A percentile compares a stretch with the other conserved stretches of the same genome.
These are phyloP conservation scores for Pteruthius melanotis DNA, from an alignment of 2,113 vertebrate genomes.

Conservation along the genomic window DNA sequence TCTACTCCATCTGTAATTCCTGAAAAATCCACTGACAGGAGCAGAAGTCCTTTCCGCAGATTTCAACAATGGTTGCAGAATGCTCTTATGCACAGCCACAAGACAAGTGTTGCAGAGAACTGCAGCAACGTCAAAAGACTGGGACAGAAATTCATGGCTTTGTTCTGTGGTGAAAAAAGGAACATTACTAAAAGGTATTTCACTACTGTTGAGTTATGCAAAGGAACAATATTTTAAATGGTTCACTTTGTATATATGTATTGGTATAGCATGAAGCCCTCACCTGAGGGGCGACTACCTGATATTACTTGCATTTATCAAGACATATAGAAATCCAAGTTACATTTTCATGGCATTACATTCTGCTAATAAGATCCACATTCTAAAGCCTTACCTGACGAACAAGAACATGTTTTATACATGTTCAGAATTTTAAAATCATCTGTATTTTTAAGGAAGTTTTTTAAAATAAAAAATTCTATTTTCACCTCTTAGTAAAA, in stretches of 20 bases:
- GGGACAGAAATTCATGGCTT: neutral
- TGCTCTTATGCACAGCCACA: neutral
- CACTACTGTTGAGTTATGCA: neutral
- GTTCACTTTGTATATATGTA: neutral
- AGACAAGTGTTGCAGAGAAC: neutral
- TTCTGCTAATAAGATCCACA: neutral
- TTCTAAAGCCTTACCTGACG: neutral
- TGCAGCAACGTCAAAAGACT: neutral
- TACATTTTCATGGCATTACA: neutral
- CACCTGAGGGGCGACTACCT: neutral
- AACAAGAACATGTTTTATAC: neutral
- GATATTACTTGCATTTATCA: neutral
- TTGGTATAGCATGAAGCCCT: neutral
- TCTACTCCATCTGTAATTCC: conserved; percentile 21
- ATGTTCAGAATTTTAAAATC: neutral
- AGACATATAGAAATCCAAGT: neutral
- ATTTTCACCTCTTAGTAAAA: neutral
- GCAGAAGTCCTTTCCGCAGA: neutral
- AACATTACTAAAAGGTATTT: neutral
- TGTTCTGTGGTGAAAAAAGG: neutral
- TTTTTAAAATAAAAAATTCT: neutral
- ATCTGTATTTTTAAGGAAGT: neutral
- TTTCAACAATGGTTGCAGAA: neutral
- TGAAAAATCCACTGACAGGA: conserved; percentile 20
- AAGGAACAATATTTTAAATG: neutral